Percentiles rank a stretch among this genome's conserved stretches.
Evolutionary conservation across 1,140 invertebrate genomes (phyloP).

Genomic region (Potamilus streckersoni): DNA sequence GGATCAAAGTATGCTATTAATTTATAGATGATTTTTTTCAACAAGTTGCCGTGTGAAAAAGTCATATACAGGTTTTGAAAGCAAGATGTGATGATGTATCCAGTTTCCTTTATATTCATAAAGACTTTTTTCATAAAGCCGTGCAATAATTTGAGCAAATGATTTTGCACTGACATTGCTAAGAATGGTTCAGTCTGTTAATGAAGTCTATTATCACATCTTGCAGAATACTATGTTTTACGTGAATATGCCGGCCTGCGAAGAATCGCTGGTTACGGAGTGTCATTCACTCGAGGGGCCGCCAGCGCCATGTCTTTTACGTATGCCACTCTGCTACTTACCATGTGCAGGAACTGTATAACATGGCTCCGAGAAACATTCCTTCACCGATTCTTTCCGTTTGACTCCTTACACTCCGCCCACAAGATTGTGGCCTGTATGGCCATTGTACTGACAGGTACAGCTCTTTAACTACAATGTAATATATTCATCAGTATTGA

Average conservation of each 20-base stretch:
- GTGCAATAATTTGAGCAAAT: background rate
- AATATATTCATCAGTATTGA: background rate
- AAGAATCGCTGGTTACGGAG: conserved; percentile 98
- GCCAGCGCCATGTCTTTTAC: conserved; percentile 97
- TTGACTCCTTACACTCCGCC: conserved; percentile 97
- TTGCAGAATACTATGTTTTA: conserved; percentile 54
- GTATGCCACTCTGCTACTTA: conserved; percentile 92
- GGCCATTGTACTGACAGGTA: conserved; percentile 85
- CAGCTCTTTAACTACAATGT: conserved; percentile 15
- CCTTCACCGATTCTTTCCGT: conserved; percentile 97
- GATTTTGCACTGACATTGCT: background rate
- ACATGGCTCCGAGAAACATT: conserved; percentile 97
- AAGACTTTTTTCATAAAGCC: background rate
- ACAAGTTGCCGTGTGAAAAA: too few relatives aligned
- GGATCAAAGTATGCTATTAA: too few relatives aligned
- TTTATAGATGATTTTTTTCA: too few relatives aligned
- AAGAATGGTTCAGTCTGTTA: background rate
- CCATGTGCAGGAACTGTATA: conserved; percentile 96
- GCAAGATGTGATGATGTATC: too few relatives aligned
- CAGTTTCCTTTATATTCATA: background rate
- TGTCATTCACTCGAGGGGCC: conserved; percentile 96
- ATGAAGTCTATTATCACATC: background rate
- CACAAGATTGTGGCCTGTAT: conserved; percentile 98
- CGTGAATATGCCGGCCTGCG: conserved; percentile 95
- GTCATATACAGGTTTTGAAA: too few relatives aligned